phyloP scores from a whole-genome alignment of 2,113 vertebrate species.

The Oncorhynchus keta region DNA sequence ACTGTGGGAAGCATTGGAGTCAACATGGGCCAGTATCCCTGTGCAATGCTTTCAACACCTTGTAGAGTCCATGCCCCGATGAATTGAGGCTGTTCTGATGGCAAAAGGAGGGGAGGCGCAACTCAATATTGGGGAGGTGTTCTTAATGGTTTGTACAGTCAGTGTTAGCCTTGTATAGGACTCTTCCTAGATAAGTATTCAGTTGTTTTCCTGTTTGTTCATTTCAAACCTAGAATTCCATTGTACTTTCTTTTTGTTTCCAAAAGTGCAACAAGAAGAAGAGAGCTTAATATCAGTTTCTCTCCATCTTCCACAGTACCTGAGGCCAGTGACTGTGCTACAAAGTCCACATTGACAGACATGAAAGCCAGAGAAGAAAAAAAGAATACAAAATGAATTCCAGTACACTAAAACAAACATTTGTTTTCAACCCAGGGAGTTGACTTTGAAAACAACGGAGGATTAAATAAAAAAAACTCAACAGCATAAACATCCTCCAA shows the following conservation, averaged over 20 bases:
- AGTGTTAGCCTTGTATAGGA: conserved; percentile 55
- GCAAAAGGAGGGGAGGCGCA: too few relatives aligned
- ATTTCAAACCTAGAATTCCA: conserved; percentile 70
- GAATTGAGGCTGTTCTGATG: too few relatives aligned
- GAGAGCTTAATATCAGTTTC: conserved; percentile 73
- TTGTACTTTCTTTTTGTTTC: conserved; percentile 49
- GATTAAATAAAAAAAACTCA: conserved; percentile 57
- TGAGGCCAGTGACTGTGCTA: conserved; percentile 81
- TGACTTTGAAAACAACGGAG: conserved; percentile 62
- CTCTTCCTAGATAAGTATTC: conserved; percentile 73
- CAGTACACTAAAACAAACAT: conserved; percentile 74
- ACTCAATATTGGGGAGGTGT: too few relatives aligned
- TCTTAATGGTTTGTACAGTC: too few relatives aligned
- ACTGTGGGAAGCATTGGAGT: too few relatives aligned
- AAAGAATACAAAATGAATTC: conserved; percentile 40
- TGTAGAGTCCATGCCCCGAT: too few relatives aligned
- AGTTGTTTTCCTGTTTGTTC: conserved; percentile 68
- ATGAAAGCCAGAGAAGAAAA: conserved; percentile 58
- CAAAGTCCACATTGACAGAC: conserved; percentile 70
- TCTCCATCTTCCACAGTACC: conserved; percentile 78
- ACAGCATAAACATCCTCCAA: conserved; percentile 52
- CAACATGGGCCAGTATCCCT: too few relatives aligned
- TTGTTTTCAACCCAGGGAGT: conserved; percentile 67
- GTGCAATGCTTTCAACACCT: too few relatives aligned
- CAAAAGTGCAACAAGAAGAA: conserved; percentile 78